Percentiles rank a stretch among this genome's conserved stretches.
Evolutionary conservation across 2,888 invertebrate species (phyloP).

Genomic region (Netelia fuscicornis): DNA sequence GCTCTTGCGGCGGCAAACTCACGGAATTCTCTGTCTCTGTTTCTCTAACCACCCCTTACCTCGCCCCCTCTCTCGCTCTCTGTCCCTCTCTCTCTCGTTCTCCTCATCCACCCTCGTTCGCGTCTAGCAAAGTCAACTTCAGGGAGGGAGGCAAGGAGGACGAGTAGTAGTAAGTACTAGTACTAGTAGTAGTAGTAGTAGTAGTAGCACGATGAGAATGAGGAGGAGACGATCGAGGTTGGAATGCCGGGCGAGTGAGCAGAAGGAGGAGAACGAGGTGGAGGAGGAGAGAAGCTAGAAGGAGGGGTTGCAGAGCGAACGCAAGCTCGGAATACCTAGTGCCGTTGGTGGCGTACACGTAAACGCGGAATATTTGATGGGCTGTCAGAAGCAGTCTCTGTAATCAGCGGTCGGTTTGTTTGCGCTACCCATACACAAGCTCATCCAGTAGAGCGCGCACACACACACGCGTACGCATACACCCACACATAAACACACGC

Average conservation of each 20-base stretch:
- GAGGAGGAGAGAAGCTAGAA: constrained; percentile 54
- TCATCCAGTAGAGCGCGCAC: constrained; percentile 52
- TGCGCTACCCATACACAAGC: constrained; percentile 79
- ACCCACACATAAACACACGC: constrained; percentile 59
- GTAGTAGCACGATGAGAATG: constrained; percentile 28
- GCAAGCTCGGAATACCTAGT: constrained; percentile 81
- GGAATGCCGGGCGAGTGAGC: constrained; percentile 61
- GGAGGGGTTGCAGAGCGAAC: constrained; percentile 71
- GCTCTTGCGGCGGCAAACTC: constrained; percentile 76
- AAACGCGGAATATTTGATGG: constrained; percentile 84
- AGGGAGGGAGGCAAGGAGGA: constrained; percentile 44
- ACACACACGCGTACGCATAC: no score
- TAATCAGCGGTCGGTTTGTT: constrained; percentile 84
- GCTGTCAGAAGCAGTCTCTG: constrained; percentile 84
- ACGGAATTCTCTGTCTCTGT: constrained; percentile 72
- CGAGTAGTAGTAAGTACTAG: constrained; percentile 27
- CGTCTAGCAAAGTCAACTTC: constrained; percentile 73
- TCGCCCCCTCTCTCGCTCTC: constrained; percentile 46
- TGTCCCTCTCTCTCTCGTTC: constrained; percentile 8
- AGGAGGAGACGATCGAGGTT: constrained; percentile 46
- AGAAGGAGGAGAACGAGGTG: constrained; percentile 13
- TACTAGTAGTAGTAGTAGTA: constrained; percentile 50
- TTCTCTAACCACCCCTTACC: constrained; percentile 16
- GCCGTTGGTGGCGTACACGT: constrained; percentile 82
- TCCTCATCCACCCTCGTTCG: constrained; percentile 21